Conservation (phyloP, 1,140 invertebrate genomes). For the Drosophila orosa region DNA sequence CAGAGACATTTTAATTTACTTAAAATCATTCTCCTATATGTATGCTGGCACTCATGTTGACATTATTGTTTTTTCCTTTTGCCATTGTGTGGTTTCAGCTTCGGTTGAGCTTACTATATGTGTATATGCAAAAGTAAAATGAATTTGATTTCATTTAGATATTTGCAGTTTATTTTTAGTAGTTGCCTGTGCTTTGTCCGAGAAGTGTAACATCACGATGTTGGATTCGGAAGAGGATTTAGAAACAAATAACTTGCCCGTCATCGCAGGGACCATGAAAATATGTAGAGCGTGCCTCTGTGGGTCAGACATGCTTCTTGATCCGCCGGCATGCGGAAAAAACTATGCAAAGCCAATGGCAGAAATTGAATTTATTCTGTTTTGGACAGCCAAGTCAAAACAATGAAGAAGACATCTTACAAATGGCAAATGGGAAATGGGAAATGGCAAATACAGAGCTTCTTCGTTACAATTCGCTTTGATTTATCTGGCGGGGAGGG, state of each 20-base stretch:
- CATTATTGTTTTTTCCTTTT: slow-evolving; percentile 18
- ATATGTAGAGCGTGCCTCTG: slow-evolving; percentile 25
- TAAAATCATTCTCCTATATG: slow-evolving; percentile 13
- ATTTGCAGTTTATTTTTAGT: slow-evolving; percentile 59
- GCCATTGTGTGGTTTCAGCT: slow-evolving; percentile 23
- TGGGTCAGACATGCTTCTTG: slow-evolving; percentile 38
- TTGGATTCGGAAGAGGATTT: slow-evolving; percentile 30
- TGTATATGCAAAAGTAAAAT: slow-evolving; percentile 20
- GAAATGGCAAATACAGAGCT: not conserved
- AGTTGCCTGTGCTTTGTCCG: slow-evolving; percentile 37
- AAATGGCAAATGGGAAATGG: not conserved
- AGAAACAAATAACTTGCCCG: slow-evolving; percentile 56
- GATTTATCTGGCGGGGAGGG: not conserved
- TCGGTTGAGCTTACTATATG: slow-evolving; percentile 6
- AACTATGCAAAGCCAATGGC: slow-evolving; percentile 9
- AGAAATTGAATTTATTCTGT: slow-evolving; percentile 11
- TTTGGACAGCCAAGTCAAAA: not conserved
- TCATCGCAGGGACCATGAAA: slow-evolving; percentile 46
- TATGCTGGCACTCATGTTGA: slow-evolving; percentile 9
- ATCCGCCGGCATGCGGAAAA: slow-evolving; percentile 30
- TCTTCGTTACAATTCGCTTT: not conserved
- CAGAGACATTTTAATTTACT: slow-evolving; percentile 46
- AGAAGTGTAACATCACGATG: slow-evolving; percentile 54
- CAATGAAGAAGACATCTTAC: slow-evolving; percentile 4
- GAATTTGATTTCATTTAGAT: slow-evolving; percentile 59